A percentile compares a stretch with the other conserved stretches of the same genome.
Evolutionary conservation across 2,888 invertebrate species (phyloP).

Genomic region (Hoplodrina blanda): DNA sequence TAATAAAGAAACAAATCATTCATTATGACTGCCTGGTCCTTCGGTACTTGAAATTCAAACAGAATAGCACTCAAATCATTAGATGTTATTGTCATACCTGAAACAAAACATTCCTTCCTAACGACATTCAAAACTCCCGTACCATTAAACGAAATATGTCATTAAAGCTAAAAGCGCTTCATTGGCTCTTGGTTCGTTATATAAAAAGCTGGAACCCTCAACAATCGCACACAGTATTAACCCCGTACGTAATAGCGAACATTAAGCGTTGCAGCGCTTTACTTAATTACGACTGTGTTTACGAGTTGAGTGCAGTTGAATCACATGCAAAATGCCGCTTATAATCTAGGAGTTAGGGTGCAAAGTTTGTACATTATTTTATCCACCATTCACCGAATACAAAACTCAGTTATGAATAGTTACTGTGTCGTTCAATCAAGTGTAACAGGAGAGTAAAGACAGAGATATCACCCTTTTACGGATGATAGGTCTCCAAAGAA

Average conservation of each 20-base stretch:
- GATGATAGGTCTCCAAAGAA: background rate
- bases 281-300: slow-evolving; percentile 72
- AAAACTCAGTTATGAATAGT: background rate
- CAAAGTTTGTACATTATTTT: background rate
- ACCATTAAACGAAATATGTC: slow-evolving; percentile 21
- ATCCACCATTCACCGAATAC: background rate
- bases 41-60: background rate
- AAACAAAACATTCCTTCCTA: background rate
- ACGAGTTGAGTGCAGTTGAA: slow-evolving; percentile 67
- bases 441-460: slow-evolving; percentile 2
- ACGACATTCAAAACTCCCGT: background rate
- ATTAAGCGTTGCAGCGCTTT: slow-evolving; percentile 64
- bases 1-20: background rate
- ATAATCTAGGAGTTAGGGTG: slow-evolving; percentile 42
- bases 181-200: slow-evolving; percentile 40
- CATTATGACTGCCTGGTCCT: background rate
- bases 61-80: background rate
- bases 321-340: slow-evolving; percentile 66
- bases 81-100: background rate
- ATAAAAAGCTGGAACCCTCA: slow-evolving; percentile 38
- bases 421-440: slow-evolving; percentile 11
- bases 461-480: slow-evolving; percentile 1
- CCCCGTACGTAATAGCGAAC: slow-evolving; percentile 58
- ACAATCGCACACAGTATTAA: slow-evolving; percentile 54
- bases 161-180: slow-evolving; percentile 50